These are phyloP conservation scores for Phyllotis vaccarum DNA, from an alignment of 2,797 vertebrate species.

Conservation along the genomic window DNA sequence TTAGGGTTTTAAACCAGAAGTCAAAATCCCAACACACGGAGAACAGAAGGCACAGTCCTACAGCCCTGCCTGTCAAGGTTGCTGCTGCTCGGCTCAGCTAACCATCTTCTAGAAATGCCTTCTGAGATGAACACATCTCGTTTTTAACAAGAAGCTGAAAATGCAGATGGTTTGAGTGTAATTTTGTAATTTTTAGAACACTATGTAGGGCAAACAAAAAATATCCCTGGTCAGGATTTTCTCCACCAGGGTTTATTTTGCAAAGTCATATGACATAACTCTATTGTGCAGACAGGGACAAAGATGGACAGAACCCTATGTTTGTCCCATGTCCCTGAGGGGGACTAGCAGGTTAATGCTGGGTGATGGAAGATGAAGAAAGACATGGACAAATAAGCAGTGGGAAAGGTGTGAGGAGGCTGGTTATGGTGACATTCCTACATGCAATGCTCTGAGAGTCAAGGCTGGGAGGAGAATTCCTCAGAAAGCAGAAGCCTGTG, in stretches of 20 bases:
- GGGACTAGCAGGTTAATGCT: not conserved
- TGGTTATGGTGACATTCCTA: rapidly evolving
- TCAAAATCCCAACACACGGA: not conserved
- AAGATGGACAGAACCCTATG: not conserved
- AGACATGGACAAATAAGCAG: not conserved
- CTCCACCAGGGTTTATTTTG: not conserved
- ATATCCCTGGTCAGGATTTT: not conserved
- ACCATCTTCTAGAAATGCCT: constrained; percentile 32
- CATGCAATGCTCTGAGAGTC: rapidly evolving
- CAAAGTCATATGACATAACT: not conserved
- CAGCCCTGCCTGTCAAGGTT: rapidly evolving
- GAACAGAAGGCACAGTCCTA: not conserved
- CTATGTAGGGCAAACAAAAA: not conserved
- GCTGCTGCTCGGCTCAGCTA: not conserved
- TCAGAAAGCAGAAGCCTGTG: not conserved
- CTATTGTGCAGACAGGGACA: not conserved
- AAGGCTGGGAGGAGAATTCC: not conserved
- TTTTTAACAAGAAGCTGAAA: constrained; percentile 43
- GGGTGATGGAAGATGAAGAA: not conserved
- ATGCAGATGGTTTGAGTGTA: not conserved
- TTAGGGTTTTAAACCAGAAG: not conserved
- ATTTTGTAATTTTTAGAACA: constrained; percentile 23
- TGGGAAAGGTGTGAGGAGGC: not conserved
- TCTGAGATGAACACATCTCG: not conserved
- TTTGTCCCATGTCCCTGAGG: not conserved